These are phyloP conservation scores for Oxygymnocypris stewartii DNA, from an alignment of 2,113 vertebrate genomes.

Conservation along the genomic window DNA sequence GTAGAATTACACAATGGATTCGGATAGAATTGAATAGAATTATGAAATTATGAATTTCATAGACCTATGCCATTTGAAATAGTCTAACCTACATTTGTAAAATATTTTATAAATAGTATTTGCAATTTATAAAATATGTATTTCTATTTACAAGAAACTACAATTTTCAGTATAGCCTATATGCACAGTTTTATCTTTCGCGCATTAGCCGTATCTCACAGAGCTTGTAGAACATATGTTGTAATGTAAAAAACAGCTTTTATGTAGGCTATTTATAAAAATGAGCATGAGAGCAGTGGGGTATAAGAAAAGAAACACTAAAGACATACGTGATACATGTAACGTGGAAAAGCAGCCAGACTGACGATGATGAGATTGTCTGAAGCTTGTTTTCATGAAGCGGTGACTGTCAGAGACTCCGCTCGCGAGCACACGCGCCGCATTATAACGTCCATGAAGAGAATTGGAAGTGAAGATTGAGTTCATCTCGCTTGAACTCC, in stretches of 20 bases:
- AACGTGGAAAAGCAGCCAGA: background rate
- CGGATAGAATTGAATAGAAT: background rate
- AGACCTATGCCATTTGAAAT: too few relatives aligned
- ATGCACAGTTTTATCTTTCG: background rate
- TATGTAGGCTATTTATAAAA: background rate
- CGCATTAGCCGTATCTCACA: background rate
- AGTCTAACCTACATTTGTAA: too few relatives aligned
- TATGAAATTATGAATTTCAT: background rate
- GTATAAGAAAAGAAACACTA: background rate
- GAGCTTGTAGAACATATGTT: background rate
- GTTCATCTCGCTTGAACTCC: slow-evolving; percentile 77
- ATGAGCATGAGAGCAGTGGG: background rate
- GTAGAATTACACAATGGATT: background rate
- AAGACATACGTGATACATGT: background rate
- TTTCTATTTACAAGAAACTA: background rate
- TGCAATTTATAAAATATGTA: background rate
- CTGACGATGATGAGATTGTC: slow-evolving; percentile 9
- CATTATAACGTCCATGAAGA: slow-evolving; percentile 68
- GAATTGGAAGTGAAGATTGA: slow-evolving; percentile 79
- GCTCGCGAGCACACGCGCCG: too few relatives aligned
- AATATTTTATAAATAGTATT: too few relatives aligned
- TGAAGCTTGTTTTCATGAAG: background rate
- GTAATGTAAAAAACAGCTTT: background rate
- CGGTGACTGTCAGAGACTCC: background rate
- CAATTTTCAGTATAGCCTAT: background rate